Percentiles rank a stretch among this genome's conserved stretches.
These are phyloP conservation scores for Pterocles orientalis DNA, from an alignment of 2,113 vertebrate genomes.

Conservation along the genomic window DNA sequence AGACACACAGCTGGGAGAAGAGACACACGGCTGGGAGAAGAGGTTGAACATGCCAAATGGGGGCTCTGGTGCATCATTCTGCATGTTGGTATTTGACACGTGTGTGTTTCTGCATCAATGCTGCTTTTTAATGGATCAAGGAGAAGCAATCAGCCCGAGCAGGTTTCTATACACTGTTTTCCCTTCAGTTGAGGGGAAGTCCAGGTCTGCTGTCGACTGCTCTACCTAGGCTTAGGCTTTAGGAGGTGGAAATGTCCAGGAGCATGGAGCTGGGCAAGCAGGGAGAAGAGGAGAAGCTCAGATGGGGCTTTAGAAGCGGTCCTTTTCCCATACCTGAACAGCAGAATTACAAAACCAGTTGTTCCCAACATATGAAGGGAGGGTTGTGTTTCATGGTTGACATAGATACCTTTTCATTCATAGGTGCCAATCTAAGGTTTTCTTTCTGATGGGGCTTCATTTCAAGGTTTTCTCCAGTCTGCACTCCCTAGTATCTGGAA, in stretches of 20 bases:
- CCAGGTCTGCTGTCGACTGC: not conserved
- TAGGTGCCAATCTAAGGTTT: not conserved
- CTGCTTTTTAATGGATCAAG: not conserved
- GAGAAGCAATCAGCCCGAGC: not conserved
- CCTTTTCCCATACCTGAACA: not conserved
- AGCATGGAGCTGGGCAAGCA: not conserved
- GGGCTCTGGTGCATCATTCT: not conserved
- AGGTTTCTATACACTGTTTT: not conserved
- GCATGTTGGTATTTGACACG: not conserved
- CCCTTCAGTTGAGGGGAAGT: not conserved
- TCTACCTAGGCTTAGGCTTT: not conserved
- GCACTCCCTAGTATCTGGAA: not conserved
- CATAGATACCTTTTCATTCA: not conserved
- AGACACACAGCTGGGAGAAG: not conserved
- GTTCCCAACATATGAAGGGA: not conserved
- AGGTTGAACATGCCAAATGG: accelerated
- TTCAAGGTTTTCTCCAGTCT: not conserved
- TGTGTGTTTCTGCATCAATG: not conserved
- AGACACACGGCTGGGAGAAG: no score
- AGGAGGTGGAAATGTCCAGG: not conserved
- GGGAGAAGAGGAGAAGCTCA: not conserved
- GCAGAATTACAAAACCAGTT: not conserved
- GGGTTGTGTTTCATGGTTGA: not conserved
- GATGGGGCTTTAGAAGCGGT: not conserved
- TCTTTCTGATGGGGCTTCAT: not conserved